A percentile compares a stretch with the other conserved stretches of the same genome.
Evolutionary conservation across 2,113 vertebrate genomes (phyloP).

Genomic region (Seriola quinqueradiata): DNA sequence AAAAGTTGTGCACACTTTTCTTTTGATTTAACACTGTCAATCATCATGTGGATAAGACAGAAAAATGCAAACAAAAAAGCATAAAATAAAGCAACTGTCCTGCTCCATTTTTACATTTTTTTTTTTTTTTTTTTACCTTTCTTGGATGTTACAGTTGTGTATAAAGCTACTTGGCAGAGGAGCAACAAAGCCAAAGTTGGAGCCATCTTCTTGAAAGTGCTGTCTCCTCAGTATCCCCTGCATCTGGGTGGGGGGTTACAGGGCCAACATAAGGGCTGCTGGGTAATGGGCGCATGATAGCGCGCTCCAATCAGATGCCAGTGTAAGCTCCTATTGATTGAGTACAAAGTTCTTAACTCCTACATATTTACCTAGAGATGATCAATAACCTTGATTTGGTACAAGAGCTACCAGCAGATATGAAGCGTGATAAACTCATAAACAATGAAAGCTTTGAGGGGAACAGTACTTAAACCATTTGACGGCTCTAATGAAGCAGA

Average conservation of each 20-base stretch:
- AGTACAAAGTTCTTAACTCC: constrained; percentile 70
- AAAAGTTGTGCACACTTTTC: not conserved
- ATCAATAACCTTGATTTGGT: constrained; percentile 55
- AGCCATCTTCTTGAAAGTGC: constrained; percentile 60
- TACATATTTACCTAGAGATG: constrained; percentile 67
- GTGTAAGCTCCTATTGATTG: constrained; percentile 47
- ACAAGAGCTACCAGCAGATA: constrained; percentile 13
- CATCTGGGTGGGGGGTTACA: not conserved
- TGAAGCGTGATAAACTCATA: not conserved
- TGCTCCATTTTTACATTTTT: constrained; percentile 57
- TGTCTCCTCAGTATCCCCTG: constrained; percentile 8
- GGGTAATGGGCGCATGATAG: not conserved
- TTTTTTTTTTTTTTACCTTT: constrained; percentile 68
- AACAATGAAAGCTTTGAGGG: not conserved
- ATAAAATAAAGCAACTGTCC: not conserved
- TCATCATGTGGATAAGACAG: not conserved
- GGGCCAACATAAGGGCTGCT: constrained; percentile 9
- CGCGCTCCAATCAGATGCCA: constrained; percentile 59
- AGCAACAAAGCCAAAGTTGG: constrained; percentile 61
- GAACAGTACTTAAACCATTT: not conserved
- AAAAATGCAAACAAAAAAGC: not conserved
- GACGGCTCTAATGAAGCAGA: not conserved
- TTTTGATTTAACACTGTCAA: not conserved
- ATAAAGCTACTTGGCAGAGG: constrained; percentile 58
- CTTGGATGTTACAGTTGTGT: constrained; percentile 50